phyloP scores from a whole-genome alignment of 2,888 invertebrate genomes.

The Argyresthia goedartella region DNA sequence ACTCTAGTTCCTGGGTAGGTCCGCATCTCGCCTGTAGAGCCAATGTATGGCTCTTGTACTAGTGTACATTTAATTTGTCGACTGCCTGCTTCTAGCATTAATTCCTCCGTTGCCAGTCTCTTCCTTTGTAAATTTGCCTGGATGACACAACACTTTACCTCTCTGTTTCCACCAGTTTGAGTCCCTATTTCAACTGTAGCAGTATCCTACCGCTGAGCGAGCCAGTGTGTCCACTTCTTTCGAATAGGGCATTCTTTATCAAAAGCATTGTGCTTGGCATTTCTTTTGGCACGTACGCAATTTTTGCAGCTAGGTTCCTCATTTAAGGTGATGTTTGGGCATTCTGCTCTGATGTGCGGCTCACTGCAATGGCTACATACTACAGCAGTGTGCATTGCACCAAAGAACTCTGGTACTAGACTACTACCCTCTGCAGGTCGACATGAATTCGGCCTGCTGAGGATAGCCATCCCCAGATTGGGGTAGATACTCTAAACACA shows the following conservation, averaged over 20 bases:
- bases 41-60: slow-evolving; percentile 12
- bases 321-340: neutral
- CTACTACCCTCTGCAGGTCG: neutral
- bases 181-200: neutral
- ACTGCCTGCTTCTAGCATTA: slow-evolving; percentile 2
- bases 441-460: neutral
- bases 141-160: neutral
- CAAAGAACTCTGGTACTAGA: neutral
- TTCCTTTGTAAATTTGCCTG: slow-evolving; percentile 9
- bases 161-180: neutral
- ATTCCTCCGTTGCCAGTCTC: slow-evolving; percentile 6
- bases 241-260: neutral
- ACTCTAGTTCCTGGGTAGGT: slow-evolving; percentile 1
- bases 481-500: neutral
- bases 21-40: neutral
- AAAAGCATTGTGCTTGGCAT: slow-evolving; percentile 1
- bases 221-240: neutral
- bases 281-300: neutral
- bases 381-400: neutral
- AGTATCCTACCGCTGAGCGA: neutral
- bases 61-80: neutral
- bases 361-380: neutral
- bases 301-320: neutral
- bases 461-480: neutral
- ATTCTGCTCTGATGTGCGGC: neutral